A percentile compares a stretch with the other conserved stretches of the same genome.
Conservation (phyloP, 2,888 invertebrate species). For the Dorcus hopei region DNA sequence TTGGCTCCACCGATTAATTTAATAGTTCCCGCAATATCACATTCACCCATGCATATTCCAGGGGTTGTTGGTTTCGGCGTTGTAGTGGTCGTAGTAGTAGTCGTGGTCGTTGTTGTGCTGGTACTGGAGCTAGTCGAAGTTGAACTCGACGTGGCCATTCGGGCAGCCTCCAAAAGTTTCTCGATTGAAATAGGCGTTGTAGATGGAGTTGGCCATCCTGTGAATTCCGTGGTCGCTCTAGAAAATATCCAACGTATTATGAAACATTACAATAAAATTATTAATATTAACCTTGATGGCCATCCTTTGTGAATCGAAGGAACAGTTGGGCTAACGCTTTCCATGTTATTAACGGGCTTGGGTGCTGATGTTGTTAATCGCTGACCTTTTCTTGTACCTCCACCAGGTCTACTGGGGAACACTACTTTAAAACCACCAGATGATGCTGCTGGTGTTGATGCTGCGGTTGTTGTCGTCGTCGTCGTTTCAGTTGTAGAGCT, state of each 20-base stretch:
- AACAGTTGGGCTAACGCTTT: conserved; percentile 34
- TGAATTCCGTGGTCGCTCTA: conserved; percentile 84
- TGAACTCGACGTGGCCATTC: conserved; percentile 59
- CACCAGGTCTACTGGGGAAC: conserved; percentile 69
- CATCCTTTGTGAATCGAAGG: conserved; percentile 82
- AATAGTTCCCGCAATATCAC: conserved; percentile 83
- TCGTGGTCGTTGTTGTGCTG: conserved; percentile 64
- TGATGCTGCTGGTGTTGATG: conserved; percentile 50
- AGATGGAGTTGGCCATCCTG: conserved; percentile 87
- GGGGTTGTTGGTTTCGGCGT: conserved; percentile 71
- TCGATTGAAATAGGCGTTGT: conserved; percentile 85
- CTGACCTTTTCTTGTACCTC: conserved; percentile 3
- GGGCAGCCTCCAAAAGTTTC: conserved; percentile 66
- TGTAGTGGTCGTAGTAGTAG: conserved; percentile 69
- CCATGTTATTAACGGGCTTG: conserved; percentile 7
- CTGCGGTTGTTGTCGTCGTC: conserved; percentile 28
- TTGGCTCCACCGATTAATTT: conserved; percentile 76
- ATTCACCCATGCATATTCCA: conserved; percentile 72
- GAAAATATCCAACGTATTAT: conserved; percentile 22
- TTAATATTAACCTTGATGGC: conserved; percentile 65
- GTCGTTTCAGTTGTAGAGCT: conserved; percentile 24
- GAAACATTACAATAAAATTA: conserved; percentile 3
- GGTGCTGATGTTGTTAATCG: conserved; percentile 29
- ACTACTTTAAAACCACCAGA: conserved; percentile 62
- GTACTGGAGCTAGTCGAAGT: conserved; percentile 49